These are phyloP conservation scores for Bucorvus abyssinicus DNA, from an alignment of 2,797 vertebrate species.

Conservation along the genomic window DNA sequence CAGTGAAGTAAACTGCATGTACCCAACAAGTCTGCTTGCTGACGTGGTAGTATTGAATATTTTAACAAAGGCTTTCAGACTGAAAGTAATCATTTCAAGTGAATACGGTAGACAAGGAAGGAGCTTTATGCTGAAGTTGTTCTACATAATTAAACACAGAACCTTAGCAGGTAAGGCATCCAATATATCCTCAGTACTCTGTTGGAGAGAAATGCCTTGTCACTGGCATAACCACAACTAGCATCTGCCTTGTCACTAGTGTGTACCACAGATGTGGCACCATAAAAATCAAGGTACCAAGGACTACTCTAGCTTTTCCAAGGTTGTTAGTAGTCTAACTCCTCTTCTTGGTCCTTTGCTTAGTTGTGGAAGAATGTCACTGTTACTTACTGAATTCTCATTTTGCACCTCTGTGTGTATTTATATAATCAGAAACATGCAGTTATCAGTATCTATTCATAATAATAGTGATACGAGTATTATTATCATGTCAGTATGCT, in stretches of 20 bases:
- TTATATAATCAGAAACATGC: background rate
- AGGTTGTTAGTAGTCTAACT: background rate
- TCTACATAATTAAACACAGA: constrained; percentile 12
- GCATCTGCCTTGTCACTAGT: background rate
- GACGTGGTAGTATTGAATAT: background rate
- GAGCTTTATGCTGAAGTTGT: background rate
- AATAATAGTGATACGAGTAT: background rate
- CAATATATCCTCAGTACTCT: background rate
- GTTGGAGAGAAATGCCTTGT: background rate
- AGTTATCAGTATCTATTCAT: background rate
- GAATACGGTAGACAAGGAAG: background rate
- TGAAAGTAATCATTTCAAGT: background rate
- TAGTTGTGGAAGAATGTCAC: background rate
- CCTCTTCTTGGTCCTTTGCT: background rate
- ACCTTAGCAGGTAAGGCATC: background rate
- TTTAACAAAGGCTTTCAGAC: background rate
- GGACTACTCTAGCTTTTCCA: background rate
- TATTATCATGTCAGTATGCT: background rate
- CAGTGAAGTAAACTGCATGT: background rate
- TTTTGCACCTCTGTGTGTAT: background rate
- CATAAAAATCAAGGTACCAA: background rate
- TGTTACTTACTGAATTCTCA: background rate
- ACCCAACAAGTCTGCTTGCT: background rate
- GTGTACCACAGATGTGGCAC: background rate
- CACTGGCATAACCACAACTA: background rate